A percentile compares a stretch with the other conserved stretches of the same genome.
phyloP scores from a whole-genome alignment of 2,113 vertebrate genomes.

The Platysteira castanea region DNA sequence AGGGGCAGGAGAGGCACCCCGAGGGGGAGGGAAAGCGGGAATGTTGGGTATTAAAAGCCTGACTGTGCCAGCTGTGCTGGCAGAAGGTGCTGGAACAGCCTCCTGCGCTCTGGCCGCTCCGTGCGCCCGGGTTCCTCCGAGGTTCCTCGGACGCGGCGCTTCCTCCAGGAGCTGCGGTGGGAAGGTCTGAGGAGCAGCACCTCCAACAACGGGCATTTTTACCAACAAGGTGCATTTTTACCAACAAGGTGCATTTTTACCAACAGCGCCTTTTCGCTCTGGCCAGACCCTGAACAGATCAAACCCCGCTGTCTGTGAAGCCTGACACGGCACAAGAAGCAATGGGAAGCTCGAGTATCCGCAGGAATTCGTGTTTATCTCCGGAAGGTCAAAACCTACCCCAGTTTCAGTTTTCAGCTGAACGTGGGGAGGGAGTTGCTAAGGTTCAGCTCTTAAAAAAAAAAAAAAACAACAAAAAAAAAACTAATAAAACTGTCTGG shows the following conservation, averaged over 20 bases:
- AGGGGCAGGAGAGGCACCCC: background rate
- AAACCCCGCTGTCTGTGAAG: background rate
- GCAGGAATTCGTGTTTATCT: background rate
- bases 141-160: background rate
- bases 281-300: background rate
- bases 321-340: rapidly evolving
- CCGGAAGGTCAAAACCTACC: background rate
- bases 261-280: background rate
- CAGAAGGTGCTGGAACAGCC: background rate
- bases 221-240: background rate
- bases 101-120: too few species aligned
- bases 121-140: rapidly evolving
- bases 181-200: background rate
- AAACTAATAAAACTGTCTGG: conserved; percentile 48
- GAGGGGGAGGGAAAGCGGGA: background rate
- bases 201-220: background rate
- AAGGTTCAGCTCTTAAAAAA: conserved; percentile 37
- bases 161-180: background rate
- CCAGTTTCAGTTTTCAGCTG: conserved; percentile 14
- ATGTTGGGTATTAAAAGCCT: background rate
- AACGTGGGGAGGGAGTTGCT: background rate
- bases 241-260: background rate
- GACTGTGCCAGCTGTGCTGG: background rate
- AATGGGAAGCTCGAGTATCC: background rate
- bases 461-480: conserved; percentile 29